These are phyloP conservation scores for Alcedo quadribrachys DNA, from an alignment of 2,797 vertebrate genomes.

Conservation along the genomic window DNA sequence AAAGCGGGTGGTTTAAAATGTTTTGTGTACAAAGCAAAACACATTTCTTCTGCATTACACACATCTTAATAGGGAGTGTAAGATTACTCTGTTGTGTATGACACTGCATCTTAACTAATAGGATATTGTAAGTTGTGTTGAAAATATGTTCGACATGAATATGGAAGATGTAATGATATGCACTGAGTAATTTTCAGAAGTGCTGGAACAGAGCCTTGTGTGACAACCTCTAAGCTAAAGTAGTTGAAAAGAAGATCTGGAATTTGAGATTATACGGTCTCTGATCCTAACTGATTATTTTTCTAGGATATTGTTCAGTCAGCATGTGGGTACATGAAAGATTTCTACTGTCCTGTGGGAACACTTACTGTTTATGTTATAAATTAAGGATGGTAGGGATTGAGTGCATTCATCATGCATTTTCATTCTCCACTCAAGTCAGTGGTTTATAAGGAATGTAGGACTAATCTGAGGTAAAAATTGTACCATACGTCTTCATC, in stretches of 20 bases:
- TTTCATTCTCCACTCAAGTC: neutral
- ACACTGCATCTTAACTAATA: conserved; percentile 47
- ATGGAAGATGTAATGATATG: conserved; percentile 54
- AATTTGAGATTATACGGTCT: conserved; percentile 65
- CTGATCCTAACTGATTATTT: conserved; percentile 69
- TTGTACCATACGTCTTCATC: neutral
- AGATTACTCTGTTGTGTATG: conserved; percentile 39
- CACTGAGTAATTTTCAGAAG: conserved; percentile 62
- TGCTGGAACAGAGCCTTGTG: conserved; percentile 21
- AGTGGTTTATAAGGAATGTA: neutral
- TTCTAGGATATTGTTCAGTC: conserved; percentile 38
- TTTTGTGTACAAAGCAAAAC: conserved; percentile 61
- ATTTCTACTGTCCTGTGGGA: neutral
- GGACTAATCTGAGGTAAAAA: neutral
- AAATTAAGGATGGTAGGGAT: neutral
- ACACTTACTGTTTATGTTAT: neutral
- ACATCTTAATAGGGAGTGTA: conserved; percentile 54
- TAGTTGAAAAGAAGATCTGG: conserved; percentile 60
- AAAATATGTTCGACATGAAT: conserved; percentile 65
- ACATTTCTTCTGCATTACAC: conserved; percentile 51
- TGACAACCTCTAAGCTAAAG: conserved; percentile 56
- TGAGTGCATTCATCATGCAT: neutral
- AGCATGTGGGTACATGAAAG: conserved; percentile 1
- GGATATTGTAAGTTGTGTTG: conserved; percentile 56
- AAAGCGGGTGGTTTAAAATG: conserved; percentile 69